These are phyloP conservation scores for Leptopilina boulardi DNA, from an alignment of 1,140 invertebrate species.

Conservation along the genomic window DNA sequence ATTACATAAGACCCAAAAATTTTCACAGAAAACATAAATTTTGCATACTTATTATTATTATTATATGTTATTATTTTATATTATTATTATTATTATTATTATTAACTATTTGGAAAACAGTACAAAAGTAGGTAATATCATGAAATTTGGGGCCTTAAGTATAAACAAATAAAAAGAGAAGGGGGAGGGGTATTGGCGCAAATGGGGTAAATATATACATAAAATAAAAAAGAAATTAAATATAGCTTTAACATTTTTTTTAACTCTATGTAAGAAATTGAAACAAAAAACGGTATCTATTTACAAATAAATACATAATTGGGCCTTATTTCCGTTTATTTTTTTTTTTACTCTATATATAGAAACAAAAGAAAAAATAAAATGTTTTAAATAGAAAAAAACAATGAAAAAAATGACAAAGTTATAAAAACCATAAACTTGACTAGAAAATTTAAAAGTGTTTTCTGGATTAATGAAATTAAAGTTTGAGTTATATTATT, in stretches of 20 bases:
- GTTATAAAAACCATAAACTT: background rate
- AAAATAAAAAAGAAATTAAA: too few species aligned
- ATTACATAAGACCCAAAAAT: too few species aligned
- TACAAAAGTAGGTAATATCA: too few species aligned
- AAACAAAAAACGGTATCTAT: background rate
- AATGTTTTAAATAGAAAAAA: background rate
- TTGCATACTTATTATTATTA: too few species aligned
- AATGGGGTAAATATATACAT: too few species aligned
- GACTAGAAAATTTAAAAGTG: background rate
- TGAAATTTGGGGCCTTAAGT: too few species aligned
- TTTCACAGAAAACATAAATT: too few species aligned
- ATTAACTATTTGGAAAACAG: too few species aligned
- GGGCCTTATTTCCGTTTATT: background rate
- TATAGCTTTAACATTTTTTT: background rate
- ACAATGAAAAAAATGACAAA: background rate
- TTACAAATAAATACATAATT: background rate
- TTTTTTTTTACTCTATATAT: background rate
- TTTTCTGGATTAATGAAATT: background rate
- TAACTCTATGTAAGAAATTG: background rate
- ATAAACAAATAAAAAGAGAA: too few species aligned
- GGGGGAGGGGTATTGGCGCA: too few species aligned
- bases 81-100: too few species aligned
- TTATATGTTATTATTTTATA: too few species aligned
- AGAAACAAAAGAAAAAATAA: background rate
- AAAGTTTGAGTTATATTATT: background rate